A percentile compares a stretch with the other conserved stretches of the same genome.
Conservation (phyloP, 1,140 invertebrate species). For the Heliconius himera region DNA sequence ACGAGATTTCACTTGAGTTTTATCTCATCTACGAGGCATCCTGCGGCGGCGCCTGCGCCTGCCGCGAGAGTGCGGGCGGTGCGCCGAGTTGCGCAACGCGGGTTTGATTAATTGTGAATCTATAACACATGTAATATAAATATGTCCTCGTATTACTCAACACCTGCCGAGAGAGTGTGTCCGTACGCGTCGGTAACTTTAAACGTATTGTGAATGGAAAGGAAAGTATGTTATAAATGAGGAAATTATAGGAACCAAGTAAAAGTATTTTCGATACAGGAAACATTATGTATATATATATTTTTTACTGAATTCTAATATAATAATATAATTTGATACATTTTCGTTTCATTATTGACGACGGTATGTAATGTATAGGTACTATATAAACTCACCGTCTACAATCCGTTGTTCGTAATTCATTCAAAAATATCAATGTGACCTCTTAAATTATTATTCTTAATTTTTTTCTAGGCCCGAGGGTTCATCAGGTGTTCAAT, state of each 20-base stretch:
- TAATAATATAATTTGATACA: no score
- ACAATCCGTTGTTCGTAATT: no score
- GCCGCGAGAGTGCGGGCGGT: no score
- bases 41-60: neutral
- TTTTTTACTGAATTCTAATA: neutral
- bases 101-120: neutral
- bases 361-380: no score
- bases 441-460: no score
- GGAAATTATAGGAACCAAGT: neutral
- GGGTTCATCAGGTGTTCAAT: no score
- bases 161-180: neutral
- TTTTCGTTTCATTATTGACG: no score
- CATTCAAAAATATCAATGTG: no score
- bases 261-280: neutral
- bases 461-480: no score
- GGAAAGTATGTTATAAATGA: neutral
- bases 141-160: neutral
- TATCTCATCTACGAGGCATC: neutral
- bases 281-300: neutral
- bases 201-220: slow-evolving; percentile 13
- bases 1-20: neutral
- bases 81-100: neutral
- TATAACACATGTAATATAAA: neutral
- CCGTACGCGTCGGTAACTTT: neutral
- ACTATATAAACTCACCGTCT: no score